phyloP scores from a whole-genome alignment of 2,113 vertebrate genomes.

The Esox niger region DNA sequence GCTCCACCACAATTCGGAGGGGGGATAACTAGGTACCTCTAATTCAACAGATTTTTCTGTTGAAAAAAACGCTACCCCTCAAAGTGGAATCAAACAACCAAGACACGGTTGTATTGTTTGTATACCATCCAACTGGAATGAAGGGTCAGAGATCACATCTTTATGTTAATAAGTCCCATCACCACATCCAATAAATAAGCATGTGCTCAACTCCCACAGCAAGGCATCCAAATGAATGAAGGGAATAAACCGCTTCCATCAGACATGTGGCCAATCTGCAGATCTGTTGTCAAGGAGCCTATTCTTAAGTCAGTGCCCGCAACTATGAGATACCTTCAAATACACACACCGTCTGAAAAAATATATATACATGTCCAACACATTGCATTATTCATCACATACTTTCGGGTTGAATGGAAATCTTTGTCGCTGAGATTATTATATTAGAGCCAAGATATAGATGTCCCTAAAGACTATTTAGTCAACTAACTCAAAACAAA shows the following conservation, averaged over 20 bases:
- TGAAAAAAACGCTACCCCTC: background rate
- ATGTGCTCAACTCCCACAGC: background rate
- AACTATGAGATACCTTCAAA: background rate
- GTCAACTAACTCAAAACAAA: too few species aligned
- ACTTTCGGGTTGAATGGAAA: too few species aligned
- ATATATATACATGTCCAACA: background rate
- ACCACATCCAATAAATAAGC: background rate
- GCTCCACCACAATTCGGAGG: background rate
- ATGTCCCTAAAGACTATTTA: too few species aligned
- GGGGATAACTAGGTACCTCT: background rate
- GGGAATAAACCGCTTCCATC: too few species aligned
- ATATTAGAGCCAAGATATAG: too few species aligned
- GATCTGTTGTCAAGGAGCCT: background rate
- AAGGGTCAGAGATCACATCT: background rate
- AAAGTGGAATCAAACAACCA: background rate
- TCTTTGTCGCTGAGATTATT: too few species aligned
- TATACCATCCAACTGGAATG: conserved; percentile 2
- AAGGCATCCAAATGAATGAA: background rate
- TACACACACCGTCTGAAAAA: background rate
- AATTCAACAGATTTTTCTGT: background rate
- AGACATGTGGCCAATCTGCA: background rate
- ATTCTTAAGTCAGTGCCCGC: background rate
- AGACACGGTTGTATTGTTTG: background rate
- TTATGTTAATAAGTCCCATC: conserved; percentile 1
- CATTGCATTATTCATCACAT: too few species aligned